A percentile compares a stretch with the other conserved stretches of the same genome.
Evolutionary conservation across 2,888 invertebrate species (phyloP).

Genomic region (Suillia variegata): DNA sequence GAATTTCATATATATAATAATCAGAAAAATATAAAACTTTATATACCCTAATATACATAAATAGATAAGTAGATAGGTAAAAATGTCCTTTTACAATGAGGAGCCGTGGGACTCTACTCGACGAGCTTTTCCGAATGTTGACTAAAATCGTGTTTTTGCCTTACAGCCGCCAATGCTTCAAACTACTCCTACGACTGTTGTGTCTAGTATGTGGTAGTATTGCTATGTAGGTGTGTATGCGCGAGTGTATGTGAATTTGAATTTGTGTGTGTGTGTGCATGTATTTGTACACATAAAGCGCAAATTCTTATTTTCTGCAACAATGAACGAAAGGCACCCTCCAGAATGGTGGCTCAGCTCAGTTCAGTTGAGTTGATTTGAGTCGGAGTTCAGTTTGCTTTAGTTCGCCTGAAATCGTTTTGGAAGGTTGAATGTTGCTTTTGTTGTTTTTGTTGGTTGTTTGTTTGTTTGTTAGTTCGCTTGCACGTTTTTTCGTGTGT

Average conservation of each 20-base stretch:
- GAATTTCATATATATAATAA: too few species aligned
- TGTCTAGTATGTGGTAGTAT: neutral
- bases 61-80: too few species aligned
- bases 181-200: too few species aligned
- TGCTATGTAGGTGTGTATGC: neutral
- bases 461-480: conserved; percentile 12
- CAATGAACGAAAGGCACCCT: conserved; percentile 50
- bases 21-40: too few species aligned
- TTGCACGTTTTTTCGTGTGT: neutral
- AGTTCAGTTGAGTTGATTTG: conserved; percentile 20
- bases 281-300: conserved; percentile 43
- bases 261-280: conserved; percentile 4
- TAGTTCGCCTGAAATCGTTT: conserved; percentile 4
- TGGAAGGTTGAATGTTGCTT: too few species aligned
- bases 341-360: conserved; percentile 30
- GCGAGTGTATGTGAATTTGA: conserved; percentile 2
- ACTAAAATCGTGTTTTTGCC: conserved; percentile 6
- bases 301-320: conserved; percentile 51
- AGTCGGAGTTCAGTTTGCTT: conserved; percentile 2
- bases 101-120: neutral
- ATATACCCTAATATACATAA: too few species aligned
- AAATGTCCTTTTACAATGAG: too few species aligned
- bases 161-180: neutral
- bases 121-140: conserved; percentile 15
- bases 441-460: too few species aligned